Conservation (phyloP, 2,797 vertebrate genomes). For the Labeo calbasu region DNA sequence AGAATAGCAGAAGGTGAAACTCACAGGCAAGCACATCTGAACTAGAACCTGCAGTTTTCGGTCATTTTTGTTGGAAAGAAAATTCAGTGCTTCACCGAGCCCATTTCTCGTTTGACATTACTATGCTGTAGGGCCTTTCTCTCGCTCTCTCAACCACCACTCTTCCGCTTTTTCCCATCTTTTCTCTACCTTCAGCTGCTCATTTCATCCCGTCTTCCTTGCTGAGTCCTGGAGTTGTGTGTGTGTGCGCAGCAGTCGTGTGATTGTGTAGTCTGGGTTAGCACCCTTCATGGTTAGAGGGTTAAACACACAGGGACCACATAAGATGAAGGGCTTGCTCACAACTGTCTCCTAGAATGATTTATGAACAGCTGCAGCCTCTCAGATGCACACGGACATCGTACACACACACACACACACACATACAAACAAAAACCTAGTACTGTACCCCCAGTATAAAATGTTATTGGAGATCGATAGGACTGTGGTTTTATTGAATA, state of each 20-base stretch:
- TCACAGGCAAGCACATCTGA: neutral
- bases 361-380: conserved; percentile 31
- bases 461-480: conserved; percentile 27
- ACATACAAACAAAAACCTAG: neutral
- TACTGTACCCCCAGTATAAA: neutral
- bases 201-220: conserved; percentile 4
- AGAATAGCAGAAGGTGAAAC: conserved; percentile 11
- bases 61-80: conserved; percentile 10
- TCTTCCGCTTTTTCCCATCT: neutral
- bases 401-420: conserved; percentile 4
- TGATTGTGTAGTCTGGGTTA: conserved; percentile 25
- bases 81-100: conserved; percentile 20
- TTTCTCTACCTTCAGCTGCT: neutral
- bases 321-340: conserved; percentile 33
- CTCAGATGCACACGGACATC: neutral
- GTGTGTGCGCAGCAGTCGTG: neutral
- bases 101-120: conserved; percentile 27
- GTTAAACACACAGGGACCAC: conserved; percentile 41
- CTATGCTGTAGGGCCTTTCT: neutral
- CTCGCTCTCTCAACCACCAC: neutral
- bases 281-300: conserved; percentile 37
- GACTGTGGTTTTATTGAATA: conserved; percentile 27
- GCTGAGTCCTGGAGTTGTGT: neutral
- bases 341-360: conserved; percentile 45
- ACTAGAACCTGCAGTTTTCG: conserved; percentile 18